phyloP scores from a whole-genome alignment of 2,113 vertebrate genomes.

The Protomyctophum bolini region DNA sequence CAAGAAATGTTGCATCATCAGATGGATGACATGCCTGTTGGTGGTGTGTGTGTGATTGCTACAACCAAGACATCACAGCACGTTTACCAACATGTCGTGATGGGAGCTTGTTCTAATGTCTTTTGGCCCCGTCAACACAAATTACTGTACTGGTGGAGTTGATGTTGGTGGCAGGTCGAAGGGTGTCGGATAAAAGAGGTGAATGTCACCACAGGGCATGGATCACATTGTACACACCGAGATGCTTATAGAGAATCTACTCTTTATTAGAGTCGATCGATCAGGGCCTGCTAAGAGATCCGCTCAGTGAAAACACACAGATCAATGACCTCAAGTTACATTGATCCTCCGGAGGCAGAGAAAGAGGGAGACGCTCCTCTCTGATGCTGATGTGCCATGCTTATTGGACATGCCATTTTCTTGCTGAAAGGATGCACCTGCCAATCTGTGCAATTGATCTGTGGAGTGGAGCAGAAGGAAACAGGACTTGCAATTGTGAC shows the following conservation, averaged over 20 bases:
- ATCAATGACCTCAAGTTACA: constrained; percentile 64
- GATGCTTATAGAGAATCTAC: constrained; percentile 51
- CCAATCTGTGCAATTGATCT: constrained; percentile 68
- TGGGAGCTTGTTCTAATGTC: too few relatives aligned
- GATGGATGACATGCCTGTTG: too few relatives aligned
- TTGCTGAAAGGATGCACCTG: constrained; percentile 49
- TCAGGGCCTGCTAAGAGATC: constrained; percentile 50
- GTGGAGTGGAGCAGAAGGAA: constrained; percentile 38
- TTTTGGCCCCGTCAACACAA: too few relatives aligned
- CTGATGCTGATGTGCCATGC: not conserved
- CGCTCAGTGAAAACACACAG: constrained; percentile 68
- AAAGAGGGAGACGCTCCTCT: constrained; percentile 40
- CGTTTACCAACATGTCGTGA: too few relatives aligned
- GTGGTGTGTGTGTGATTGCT: too few relatives aligned
- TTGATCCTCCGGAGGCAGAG: constrained; percentile 43
- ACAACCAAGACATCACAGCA: too few relatives aligned
- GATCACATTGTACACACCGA: constrained; percentile 43
- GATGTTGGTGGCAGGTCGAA: too few relatives aligned
- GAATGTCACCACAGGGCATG: constrained; percentile 42
- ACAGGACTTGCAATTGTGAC: constrained; percentile 36
- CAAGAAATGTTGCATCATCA: too few relatives aligned
- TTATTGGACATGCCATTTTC: constrained; percentile 55
- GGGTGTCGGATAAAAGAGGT: constrained; percentile 17
- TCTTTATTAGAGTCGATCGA: constrained; percentile 62
- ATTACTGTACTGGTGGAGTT: too few relatives aligned